These are phyloP conservation scores for Danaus chrysippus DNA, from an alignment of 2,888 invertebrate genomes.

Conservation along the genomic window DNA sequence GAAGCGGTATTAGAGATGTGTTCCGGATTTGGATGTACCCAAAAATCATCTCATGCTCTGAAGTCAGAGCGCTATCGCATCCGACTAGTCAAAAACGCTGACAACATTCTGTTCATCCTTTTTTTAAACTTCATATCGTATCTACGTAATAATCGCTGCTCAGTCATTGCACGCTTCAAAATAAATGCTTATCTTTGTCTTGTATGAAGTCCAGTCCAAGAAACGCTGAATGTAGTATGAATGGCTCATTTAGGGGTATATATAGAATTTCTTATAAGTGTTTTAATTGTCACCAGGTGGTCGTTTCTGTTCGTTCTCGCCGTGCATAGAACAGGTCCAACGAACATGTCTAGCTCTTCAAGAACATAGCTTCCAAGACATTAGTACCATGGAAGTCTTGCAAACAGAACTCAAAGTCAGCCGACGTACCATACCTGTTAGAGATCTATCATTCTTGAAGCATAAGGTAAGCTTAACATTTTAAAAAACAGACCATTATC, in stretches of 20 bases:
- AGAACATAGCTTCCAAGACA: constrained; percentile 88
- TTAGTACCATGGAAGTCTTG: constrained; percentile 92
- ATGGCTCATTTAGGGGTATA: neutral
- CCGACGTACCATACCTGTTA: constrained; percentile 81
- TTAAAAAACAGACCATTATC: neutral
- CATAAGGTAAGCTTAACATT: constrained; percentile 69
- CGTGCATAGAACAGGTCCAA: constrained; percentile 99
- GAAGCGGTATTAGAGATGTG: constrained; percentile 70
- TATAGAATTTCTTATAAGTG: neutral
- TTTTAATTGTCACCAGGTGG: constrained; percentile 82
- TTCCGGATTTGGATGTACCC: constrained; percentile 68
- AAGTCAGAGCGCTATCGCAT: constrained; percentile 57
- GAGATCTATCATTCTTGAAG: constrained; percentile 85
- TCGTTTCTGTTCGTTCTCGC: constrained; percentile 97
- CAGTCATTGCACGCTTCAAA: neutral
- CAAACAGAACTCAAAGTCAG: constrained; percentile 87
- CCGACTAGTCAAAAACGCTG: constrained; percentile 66
- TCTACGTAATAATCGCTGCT: constrained; percentile 11
- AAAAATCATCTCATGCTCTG: constrained; percentile 59
- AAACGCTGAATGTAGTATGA: neutral
- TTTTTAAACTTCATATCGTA: constrained; percentile 12
- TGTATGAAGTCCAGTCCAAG: neutral
- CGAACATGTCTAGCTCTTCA: constrained; percentile 87
- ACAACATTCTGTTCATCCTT: constrained; percentile 56
- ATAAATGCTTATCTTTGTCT: neutral